phyloP scores from a whole-genome alignment of 2,888 invertebrate genomes.

The Ophion slaviceki region DNA sequence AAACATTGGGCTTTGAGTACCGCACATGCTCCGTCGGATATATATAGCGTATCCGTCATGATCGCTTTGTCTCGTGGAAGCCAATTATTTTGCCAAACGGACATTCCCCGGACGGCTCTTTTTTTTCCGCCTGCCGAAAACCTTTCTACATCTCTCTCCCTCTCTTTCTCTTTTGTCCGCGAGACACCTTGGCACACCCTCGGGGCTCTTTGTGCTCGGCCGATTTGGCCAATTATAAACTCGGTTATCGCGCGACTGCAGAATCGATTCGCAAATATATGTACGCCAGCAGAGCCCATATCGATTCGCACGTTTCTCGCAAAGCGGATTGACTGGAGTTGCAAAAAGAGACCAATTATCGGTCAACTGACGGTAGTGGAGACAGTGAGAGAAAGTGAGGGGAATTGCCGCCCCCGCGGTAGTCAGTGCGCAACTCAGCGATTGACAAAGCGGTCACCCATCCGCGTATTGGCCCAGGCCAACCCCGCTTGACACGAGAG shows the following conservation, averaged over 20 bases:
- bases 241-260: constrained; percentile 23
- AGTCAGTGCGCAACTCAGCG: too few species aligned
- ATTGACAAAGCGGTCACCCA: too few species aligned
- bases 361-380: too few species aligned
- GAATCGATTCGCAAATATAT: constrained; percentile 1
- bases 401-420: too few species aligned
- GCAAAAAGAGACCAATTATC: too few species aligned
- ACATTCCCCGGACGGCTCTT: constrained; percentile 34
- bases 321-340: too few species aligned
- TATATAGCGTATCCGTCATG: constrained; percentile 29
- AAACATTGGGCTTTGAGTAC: constrained; percentile 55
- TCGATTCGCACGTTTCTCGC: neutral
- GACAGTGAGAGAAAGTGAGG: too few species aligned
- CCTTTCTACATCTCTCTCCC: neutral
- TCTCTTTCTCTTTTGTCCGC: constrained; percentile 15
- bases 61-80: constrained; percentile 64
- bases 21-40: constrained; percentile 24
- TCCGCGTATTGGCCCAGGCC: too few species aligned
- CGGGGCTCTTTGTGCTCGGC: constrained; percentile 8
- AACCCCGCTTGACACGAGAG: too few species aligned
- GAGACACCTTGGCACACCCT: constrained; percentile 23
- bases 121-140: constrained; percentile 14
- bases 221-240: constrained; percentile 19
- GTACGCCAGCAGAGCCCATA: neutral
- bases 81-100: constrained; percentile 63